Evolutionary conservation across 1,140 invertebrate species (phyloP), one percentile per base, ranked within the genome.

Genomic region (Saxidomus purpurata): DNA sequence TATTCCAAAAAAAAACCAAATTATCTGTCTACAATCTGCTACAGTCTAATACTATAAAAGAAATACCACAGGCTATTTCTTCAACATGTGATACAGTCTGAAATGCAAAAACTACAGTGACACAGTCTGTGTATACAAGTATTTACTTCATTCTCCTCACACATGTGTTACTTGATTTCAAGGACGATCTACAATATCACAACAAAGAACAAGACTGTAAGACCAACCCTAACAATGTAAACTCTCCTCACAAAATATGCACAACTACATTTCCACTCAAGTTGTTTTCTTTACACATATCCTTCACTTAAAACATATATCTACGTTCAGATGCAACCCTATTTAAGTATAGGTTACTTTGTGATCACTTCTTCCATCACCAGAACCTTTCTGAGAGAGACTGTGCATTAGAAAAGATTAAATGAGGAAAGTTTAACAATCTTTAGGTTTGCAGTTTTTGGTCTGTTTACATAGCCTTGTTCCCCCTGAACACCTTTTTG

Each of bases 131-230:
- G 25, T 28, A 63, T 28, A 11, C 6, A 63, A 63, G 59, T 15
- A 63, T 28, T 63, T 9, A 8, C 25, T 28, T n/a, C 59, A 6
- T 63, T 6, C 59, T 63, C 25, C 19, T 28, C 15, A 63, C 25
- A 63, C 25, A 63, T 63, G 59, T n/a, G 59, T 63, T 11, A 8
- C 8, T n/a, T 4, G 25, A 63, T 63, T 25, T 63, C 59, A 63
- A 28, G 25, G 25, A 63, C 59, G n/a, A 28, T 28, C 59, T 63
- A 3, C n/a, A 63, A 59, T 15, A 43, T n/a, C n/a, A n/a, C n/a
- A n/a, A 55, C 52, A 63, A 63, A 63, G 59, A 63, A 63, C 59
- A 63, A 63, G 59, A 63, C 59, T 28, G 59, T n/a, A n/a, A 63
- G 59, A 63, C 59, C 59, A 63, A 63, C 11, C 52, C 52, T 55